Base-by-base conservation (phyloP, 1,140 invertebrate genomes). In the Drosophila pseudoobscura region DNA sequence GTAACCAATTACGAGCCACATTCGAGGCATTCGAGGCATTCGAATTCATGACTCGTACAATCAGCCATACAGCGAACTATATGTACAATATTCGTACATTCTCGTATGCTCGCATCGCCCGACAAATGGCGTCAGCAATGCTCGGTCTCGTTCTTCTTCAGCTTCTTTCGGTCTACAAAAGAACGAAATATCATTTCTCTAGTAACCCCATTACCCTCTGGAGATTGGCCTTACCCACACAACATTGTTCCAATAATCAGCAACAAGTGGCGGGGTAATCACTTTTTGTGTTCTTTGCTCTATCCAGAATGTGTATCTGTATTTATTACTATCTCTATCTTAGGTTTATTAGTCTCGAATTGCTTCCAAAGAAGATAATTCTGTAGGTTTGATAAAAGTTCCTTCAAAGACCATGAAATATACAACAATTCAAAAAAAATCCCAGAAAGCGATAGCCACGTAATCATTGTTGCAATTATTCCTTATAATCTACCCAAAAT, bases 1-100 rank as follows among this genome's bases (percentile, higher is more conserved):
- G 65, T 69, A 69, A 69, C 65, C 65, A 69, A 69, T 68, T 69
- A 68, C 68, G 65, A 68, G 65, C 29, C 4, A 29, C 44, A 41
- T 15, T 62, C 45, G 35, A 39, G 35, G 45, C 15, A 49, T 15
- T 62, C 45, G 35, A 11, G 35, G 45, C 15, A 58, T 58, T 58
- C 58, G 58, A 31, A 63, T 65, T 65, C 62, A 60, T 35, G 7
- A 49, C 31, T 31, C 63, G 61, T 47, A 66, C 50, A 54, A 41
- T 55, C 61, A 46, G 15, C 31, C 60, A 49, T 49, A 45, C 44
- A 44, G 29, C 58, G 58, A 29, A 64, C 35, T 13, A 39, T 39
- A 39, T 39, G 58, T 41, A 64, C 35, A 13, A 39, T 39, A 13
- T 39, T 39, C 35, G 35, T 13, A 39, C 11, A 13, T 39, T 7